Percentiles rank a stretch among this genome's conserved stretches.
phyloP scores from a whole-genome alignment of 2,113 vertebrate genomes.

The Silurus meridionalis region DNA sequence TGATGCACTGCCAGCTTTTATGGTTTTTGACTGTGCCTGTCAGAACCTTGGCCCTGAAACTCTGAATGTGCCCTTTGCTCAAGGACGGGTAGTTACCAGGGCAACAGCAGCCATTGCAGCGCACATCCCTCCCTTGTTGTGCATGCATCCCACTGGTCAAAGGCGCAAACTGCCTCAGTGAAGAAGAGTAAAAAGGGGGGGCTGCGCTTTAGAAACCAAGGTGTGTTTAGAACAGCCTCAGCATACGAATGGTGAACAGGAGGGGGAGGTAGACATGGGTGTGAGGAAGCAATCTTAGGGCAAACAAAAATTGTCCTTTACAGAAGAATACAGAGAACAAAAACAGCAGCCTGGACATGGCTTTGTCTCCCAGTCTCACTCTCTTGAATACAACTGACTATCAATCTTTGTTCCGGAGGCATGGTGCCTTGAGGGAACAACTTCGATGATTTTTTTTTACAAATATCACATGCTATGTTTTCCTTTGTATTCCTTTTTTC shows the following conservation, averaged over 20 bases:
- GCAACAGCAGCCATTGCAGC: slow-evolving; percentile 54
- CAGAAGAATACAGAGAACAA: neutral
- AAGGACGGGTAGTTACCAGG: slow-evolving; percentile 61
- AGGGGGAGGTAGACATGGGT: slow-evolving; percentile 13
- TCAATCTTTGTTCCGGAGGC: neutral
- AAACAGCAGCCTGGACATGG: neutral
- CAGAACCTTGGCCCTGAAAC: slow-evolving; percentile 55
- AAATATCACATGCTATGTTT: slow-evolving; percentile 14
- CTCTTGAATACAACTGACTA: slow-evolving; percentile 6
- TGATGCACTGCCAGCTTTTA: slow-evolving; percentile 39
- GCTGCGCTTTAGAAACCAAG: slow-evolving; percentile 45
- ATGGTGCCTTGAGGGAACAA: neutral
- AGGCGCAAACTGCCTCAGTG: slow-evolving; percentile 42
- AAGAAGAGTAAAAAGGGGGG: slow-evolving; percentile 28
- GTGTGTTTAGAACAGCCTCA: slow-evolving; percentile 47
- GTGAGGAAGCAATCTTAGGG: slow-evolving; percentile 26
- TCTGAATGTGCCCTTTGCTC: slow-evolving; percentile 56
- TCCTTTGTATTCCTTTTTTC: neutral
- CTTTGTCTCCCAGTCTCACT: neutral
- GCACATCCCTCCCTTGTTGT: slow-evolving; percentile 50
- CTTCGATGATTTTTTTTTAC: neutral
- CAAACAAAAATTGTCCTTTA: slow-evolving; percentile 43
- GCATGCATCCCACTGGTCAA: slow-evolving; percentile 54
- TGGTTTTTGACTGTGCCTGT: slow-evolving; percentile 51
- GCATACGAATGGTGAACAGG: slow-evolving; percentile 35